Evolutionary conservation across 1,140 invertebrate genomes (phyloP).

Genomic region (Centruroides vittatus): DNA sequence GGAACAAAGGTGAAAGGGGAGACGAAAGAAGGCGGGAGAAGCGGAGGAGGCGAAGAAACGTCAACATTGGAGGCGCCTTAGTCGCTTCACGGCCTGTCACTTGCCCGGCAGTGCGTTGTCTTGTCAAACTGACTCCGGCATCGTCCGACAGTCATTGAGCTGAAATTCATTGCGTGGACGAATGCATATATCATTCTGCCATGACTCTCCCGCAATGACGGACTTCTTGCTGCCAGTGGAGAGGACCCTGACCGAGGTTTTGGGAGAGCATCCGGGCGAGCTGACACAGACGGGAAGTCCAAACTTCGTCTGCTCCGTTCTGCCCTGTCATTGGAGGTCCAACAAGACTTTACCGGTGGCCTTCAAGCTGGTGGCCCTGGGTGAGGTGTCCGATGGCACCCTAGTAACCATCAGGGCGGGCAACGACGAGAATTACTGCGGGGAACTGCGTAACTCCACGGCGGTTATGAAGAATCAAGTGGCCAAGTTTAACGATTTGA

Average conservation of each 20-base stretch:
- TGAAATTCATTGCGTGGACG: too few species aligned
- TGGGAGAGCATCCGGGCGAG: conserved; percentile 52
- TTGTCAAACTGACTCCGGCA: too few species aligned
- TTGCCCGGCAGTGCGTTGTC: too few species aligned
- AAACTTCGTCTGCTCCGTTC: conserved; percentile 20
- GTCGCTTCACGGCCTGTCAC: too few species aligned
- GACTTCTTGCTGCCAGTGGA: conserved; percentile 18
- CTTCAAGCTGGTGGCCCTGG: conserved; percentile 84
- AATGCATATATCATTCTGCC: too few species aligned
- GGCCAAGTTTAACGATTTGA: conserved; percentile 90
- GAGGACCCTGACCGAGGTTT: conserved; percentile 60
- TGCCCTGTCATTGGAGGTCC: conserved; percentile 43
- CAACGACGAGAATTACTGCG: conserved; percentile 94
- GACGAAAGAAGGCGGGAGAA: too few species aligned
- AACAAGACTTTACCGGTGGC: conserved; percentile 90
- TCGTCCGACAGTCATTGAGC: too few species aligned
- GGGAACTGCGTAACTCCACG: conserved; percentile 79
- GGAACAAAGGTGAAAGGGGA: too few species aligned
- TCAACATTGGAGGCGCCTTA: too few species aligned
- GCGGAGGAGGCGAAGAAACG: too few species aligned
- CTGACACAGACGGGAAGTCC: conserved; percentile 23
- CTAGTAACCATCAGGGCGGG: conserved; percentile 83
- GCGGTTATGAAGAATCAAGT: conserved; percentile 95
- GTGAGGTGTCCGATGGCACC: conserved; percentile 87
- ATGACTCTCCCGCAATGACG: conserved; percentile 3